Conservation (phyloP, 2,797 vertebrate species). For the Vultur gryphus region DNA sequence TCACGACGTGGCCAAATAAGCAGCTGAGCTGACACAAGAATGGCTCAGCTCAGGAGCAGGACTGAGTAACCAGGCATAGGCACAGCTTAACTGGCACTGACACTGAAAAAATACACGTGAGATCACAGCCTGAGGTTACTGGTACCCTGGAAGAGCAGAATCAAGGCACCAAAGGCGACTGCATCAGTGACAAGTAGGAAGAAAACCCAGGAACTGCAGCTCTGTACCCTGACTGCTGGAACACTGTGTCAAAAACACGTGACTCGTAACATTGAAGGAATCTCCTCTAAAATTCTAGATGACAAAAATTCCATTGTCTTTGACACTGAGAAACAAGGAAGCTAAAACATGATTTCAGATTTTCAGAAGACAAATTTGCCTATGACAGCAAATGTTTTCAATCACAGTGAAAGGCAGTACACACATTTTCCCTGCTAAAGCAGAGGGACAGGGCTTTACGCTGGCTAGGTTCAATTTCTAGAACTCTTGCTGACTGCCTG, state of each 20-base stretch:
- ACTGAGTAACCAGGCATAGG: not conserved
- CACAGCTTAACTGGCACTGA: not conserved
- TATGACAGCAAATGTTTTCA: not conserved
- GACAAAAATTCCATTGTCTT: not conserved
- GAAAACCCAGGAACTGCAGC: not conserved
- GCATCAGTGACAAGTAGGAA: not conserved
- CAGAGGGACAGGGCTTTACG: not conserved
- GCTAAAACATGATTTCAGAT: not conserved
- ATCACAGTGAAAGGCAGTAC: not conserved
- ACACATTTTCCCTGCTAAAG: not conserved
- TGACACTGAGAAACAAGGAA: not conserved
- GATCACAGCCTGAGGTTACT: not conserved
- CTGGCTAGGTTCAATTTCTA: not conserved
- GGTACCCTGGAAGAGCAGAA: not conserved
- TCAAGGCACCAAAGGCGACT: not conserved
- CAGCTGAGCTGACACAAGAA: not conserved
- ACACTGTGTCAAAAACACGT: not conserved
- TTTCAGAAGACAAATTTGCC: not conserved
- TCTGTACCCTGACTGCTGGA: not conserved
- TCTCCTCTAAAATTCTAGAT: not conserved
- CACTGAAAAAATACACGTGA: fast-evolving
- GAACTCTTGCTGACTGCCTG: slow-evolving; percentile 7
- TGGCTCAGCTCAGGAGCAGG: not conserved
- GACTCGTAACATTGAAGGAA: not conserved
- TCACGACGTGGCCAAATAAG: fast-evolving